Conservation (phyloP, 2,888 invertebrate genomes). For the Monopis laevigella region DNA sequence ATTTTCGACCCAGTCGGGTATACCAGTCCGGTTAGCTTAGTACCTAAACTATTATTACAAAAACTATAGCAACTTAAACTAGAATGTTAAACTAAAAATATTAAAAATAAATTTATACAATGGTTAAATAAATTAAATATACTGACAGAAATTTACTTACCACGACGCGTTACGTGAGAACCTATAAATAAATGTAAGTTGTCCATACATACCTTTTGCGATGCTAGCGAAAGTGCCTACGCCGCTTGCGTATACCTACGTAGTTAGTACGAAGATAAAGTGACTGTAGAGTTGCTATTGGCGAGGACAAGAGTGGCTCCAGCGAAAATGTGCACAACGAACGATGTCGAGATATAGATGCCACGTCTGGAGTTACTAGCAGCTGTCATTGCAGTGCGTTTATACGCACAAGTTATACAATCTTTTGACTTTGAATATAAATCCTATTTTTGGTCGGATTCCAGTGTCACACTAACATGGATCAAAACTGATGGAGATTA, state of each 20-base stretch:
- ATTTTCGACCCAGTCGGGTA: constrained; percentile 12
- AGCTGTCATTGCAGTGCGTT: constrained; percentile 7
- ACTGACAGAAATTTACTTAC: background rate
- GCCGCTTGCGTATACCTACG: constrained; percentile 11
- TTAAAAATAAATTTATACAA: background rate
- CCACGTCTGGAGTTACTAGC: constrained; percentile 13
- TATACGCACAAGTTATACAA: background rate
- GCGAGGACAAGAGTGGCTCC: constrained; percentile 9
- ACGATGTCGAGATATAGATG: background rate
- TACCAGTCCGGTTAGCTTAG: constrained; percentile 7
- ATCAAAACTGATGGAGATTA: constrained; percentile 6
- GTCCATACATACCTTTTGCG: constrained; percentile 5
- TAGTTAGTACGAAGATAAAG: background rate
- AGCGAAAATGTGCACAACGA: background rate
- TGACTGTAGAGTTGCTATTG: constrained; percentile 3
- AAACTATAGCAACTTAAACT: background rate
- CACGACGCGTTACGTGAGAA: background rate
- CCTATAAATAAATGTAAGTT: constrained; percentile 1
- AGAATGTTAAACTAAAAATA: constrained; percentile 3
- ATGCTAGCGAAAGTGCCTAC: constrained; percentile 7
- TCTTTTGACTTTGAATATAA: background rate
- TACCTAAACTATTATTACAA: constrained; percentile 13
- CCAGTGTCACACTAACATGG: constrained; percentile 5
- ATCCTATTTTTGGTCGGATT: constrained; percentile 8
- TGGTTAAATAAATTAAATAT: background rate